Evolutionary conservation across 2,113 vertebrate genomes (phyloP), one percentile per base, ranked within the genome.

Genomic region (Mola mola): DNA sequence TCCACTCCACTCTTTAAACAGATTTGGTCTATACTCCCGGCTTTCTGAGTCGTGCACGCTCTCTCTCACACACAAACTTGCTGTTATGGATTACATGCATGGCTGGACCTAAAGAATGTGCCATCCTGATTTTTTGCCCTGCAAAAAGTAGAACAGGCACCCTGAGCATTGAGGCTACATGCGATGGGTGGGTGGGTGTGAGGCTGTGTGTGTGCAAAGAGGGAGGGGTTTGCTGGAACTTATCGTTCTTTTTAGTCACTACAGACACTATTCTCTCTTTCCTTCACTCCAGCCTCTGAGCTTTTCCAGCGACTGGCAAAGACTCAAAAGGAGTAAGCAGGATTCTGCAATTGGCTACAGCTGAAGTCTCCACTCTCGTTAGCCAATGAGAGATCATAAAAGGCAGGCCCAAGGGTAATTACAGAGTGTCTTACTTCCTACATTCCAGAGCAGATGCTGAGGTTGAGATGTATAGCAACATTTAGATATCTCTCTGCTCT

Each of bases 361-460:
- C n/a, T 19, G 2, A 42, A 42, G 38, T 43, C 57, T 51, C 17
- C n/a, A 0, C 25, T 21, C 53, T 52, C 22, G 6, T n/a, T 9
- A 22, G 57, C 82, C 88, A 86, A 81, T 84, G 19, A 38, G 49
- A 62, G 59, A 8, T 0, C 19, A 5, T 0, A 2, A 26, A 38
- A 29, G 75, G 80, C 46, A 3, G 61, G 55, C 36, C 53, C 53
- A 12, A 22, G 42, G 36, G 46, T 87, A 88, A 91, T 91, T 87
- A 90, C 84, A 91, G 81, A 80, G 67, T 17, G 72, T 55, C 61
- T 78, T 31, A 81, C 78, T 79, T 79, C 72, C 75, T 72, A 60
- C 87, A 88, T 87, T 90, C 87, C 88, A 76, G 28, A 83, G 72
- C 21, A 66, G 65, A 77, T 12, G 38, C 69, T 53, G 75, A 78